Evolutionary conservation across 2,113 vertebrate genomes (phyloP).

Genomic region (Xenopus laevis): DNA sequence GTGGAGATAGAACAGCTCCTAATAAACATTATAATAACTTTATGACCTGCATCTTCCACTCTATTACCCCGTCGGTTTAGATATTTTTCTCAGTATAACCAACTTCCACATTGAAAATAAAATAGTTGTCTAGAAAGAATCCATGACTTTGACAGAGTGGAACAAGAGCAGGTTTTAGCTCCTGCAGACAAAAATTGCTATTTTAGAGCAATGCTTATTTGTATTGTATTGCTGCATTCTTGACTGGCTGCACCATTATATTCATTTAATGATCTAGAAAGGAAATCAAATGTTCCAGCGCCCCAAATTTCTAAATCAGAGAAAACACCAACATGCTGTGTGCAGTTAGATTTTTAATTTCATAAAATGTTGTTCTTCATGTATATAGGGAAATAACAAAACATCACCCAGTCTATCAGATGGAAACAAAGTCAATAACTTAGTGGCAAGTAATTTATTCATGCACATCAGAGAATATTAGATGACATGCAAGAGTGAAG

Average conservation of each 20-base stretch:
- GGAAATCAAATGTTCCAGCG: not conserved
- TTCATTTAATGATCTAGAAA: not conserved
- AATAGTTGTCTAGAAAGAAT: not conserved
- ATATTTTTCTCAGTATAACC: constrained; percentile 7
- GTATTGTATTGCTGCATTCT: not conserved
- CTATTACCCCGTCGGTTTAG: constrained; percentile 22
- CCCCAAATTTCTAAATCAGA: no score
- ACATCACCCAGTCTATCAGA: no score
- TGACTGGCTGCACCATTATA: not conserved
- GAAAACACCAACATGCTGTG: no score
- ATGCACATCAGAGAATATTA: no score
- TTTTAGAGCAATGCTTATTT: not conserved
- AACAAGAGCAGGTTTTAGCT: not conserved
- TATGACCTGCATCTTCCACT: constrained; percentile 19
- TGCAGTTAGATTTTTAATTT: no score
- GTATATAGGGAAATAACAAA: no score
- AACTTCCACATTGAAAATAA: not conserved
- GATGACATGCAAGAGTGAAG: no score
- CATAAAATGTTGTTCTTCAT: no score
- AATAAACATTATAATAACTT: constrained; percentile 31
- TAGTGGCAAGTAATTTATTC: no score
- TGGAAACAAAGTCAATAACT: no score
- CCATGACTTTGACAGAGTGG: constrained; percentile 4
- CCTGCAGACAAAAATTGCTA: not conserved
- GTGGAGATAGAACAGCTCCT: constrained; percentile 1